These are phyloP conservation scores for Salvelinus sp. DNA, from an alignment of 2,113 vertebrate species.

Conservation along the genomic window DNA sequence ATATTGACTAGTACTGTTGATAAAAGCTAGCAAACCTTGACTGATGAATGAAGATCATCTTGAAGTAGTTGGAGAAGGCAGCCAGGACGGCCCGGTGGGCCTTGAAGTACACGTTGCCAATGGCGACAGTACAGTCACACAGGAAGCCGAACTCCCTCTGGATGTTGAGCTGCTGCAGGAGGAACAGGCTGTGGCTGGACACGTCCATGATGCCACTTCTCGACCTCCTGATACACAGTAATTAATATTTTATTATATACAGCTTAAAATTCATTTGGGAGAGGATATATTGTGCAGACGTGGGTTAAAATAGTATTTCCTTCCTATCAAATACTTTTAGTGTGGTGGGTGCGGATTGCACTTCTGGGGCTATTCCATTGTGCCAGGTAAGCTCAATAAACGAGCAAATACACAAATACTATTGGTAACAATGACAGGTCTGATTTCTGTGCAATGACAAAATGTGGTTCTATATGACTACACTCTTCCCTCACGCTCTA, in stretches of 20 bases:
- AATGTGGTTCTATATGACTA: too few species aligned
- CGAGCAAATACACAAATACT: too few species aligned
- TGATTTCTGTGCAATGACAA: too few species aligned
- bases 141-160: slow-evolving; percentile 97
- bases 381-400: too few species aligned
- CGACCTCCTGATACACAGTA: slow-evolving; percentile 24
- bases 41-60: slow-evolving; percentile 99
- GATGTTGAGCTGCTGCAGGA: slow-evolving; percentile 96
- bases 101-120: slow-evolving; percentile 98
- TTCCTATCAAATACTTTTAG: background rate
- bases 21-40: slow-evolving; percentile 79
- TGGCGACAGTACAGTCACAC: slow-evolving; percentile 96
- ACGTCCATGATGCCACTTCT: slow-evolving; percentile 83
- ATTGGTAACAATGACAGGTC: too few species aligned
- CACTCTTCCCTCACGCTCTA: too few species aligned
- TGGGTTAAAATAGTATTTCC: too few species aligned
- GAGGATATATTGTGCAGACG: too few species aligned
- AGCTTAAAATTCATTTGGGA: too few species aligned
- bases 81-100: slow-evolving; percentile 95
- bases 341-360: background rate
- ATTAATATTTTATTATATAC: background rate
- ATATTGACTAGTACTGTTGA: too few species aligned
- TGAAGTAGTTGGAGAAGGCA: slow-evolving; percentile 98
- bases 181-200: slow-evolving; percentile 88
- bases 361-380: too few species aligned